A percentile compares a stretch with the other conserved stretches of the same genome.
phyloP scores from a whole-genome alignment of 2,797 vertebrate species.

The Poecilia wingei region DNA sequence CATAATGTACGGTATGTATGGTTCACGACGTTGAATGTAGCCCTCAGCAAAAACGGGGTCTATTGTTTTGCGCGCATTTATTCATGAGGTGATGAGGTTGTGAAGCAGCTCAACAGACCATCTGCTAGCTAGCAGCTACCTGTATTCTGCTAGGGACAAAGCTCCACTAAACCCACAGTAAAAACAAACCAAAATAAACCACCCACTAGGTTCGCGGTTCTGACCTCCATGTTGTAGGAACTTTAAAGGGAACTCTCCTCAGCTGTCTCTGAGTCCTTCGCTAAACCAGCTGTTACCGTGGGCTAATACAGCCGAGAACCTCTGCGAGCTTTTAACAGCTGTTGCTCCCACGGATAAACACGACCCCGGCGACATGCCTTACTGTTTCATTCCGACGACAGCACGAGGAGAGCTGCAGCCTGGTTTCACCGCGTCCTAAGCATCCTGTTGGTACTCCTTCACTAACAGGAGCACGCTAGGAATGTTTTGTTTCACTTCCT shows the following conservation, averaged over 20 bases:
- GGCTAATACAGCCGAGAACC: slow-evolving; percentile 18
- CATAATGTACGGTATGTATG: not conserved
- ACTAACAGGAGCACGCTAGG: slow-evolving; percentile 33
- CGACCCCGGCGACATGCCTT: slow-evolving; percentile 42
- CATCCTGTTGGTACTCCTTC: slow-evolving; percentile 54
- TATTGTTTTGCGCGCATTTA: slow-evolving; percentile 19
- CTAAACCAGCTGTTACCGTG: slow-evolving; percentile 13
- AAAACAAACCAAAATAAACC: not conserved
- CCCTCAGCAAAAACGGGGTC: not conserved
- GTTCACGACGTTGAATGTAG: not conserved
- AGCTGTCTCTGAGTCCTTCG: not conserved
- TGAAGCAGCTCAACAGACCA: slow-evolving; percentile 25
- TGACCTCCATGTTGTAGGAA: no score
- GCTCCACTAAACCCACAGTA: not conserved
- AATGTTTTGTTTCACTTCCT: slow-evolving; percentile 82
- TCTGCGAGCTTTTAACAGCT: slow-evolving; percentile 30
- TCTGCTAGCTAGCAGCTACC: slow-evolving; percentile 59
- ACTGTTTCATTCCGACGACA: slow-evolving; percentile 56
- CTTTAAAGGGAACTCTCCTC: not conserved
- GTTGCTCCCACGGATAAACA: slow-evolving; percentile 18
- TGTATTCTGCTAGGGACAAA: slow-evolving; percentile 5
- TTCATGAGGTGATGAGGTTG: slow-evolving; percentile 5
- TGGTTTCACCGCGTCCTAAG: slow-evolving; percentile 43
- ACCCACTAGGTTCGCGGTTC: not conserved
- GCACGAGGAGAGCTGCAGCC: slow-evolving; percentile 33